Percentiles rank a stretch among this genome's conserved stretches.
Conservation (phyloP, 2,797 vertebrate genomes). For the Enteromius radiatus region DNA sequence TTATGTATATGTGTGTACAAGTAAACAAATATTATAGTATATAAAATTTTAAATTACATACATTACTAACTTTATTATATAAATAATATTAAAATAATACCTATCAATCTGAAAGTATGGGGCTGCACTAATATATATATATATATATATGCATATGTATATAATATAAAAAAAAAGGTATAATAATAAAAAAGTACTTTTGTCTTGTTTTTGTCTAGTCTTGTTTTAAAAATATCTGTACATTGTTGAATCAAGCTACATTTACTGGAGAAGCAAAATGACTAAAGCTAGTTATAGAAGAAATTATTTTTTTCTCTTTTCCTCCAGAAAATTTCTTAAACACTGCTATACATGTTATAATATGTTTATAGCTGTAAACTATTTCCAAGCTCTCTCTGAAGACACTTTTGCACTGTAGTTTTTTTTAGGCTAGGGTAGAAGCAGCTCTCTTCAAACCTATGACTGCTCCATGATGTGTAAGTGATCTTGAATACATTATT, state of each 20-base stretch:
- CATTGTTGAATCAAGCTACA: not conserved
- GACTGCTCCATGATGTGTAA: slow-evolving; percentile 77
- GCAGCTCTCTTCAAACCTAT: slow-evolving; percentile 66
- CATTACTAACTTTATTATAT: not conserved
- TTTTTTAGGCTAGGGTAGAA: slow-evolving; percentile 55
- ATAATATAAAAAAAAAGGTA: too few species aligned
- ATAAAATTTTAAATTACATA: not conserved
- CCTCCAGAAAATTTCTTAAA: not conserved
- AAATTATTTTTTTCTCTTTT: too few species aligned
- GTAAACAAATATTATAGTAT: not conserved
- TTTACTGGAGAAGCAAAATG: not conserved
- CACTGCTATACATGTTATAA: not conserved
- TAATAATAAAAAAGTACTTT: not conserved
- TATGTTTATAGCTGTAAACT: not conserved
- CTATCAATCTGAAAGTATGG: not conserved
- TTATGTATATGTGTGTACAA: not conserved
- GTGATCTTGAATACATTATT: slow-evolving; percentile 84
- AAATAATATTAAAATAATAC: not conserved
- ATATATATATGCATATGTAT: too few species aligned
- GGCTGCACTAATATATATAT: not conserved
- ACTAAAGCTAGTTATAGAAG: too few species aligned
- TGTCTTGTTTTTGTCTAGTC: not conserved
- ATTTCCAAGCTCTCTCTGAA: slow-evolving; percentile 64
- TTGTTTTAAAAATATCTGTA: not conserved
- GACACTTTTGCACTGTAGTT: slow-evolving; percentile 60